Conservation (phyloP, 2,797 vertebrate genomes). For the Chelon labrosus region DNA sequence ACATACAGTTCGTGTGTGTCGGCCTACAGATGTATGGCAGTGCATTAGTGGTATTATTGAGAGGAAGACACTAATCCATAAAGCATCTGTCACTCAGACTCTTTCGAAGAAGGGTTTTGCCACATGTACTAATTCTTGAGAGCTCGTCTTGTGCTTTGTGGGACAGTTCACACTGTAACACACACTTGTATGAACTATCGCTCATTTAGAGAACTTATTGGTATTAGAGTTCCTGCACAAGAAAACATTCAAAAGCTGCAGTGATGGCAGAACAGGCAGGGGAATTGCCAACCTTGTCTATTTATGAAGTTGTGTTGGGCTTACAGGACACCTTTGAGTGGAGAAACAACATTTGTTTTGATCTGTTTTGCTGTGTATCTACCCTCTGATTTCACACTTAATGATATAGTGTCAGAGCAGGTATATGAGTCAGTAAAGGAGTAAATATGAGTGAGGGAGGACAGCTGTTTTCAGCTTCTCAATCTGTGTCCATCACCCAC, state of each 20-base stretch:
- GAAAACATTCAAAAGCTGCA: neutral
- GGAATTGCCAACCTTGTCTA: neutral
- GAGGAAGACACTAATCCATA: slow-evolving; percentile 56
- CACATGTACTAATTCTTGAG: slow-evolving; percentile 15
- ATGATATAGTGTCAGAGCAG: slow-evolving; percentile 38
- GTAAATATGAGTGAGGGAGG: slow-evolving; percentile 45
- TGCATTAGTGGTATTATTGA: slow-evolving; percentile 53
- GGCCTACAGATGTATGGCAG: slow-evolving; percentile 30
- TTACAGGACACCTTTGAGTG: neutral
- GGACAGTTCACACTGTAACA: neutral
- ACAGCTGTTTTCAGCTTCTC: slow-evolving; percentile 47
- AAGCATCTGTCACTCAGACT: slow-evolving; percentile 55
- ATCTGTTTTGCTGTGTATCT: slow-evolving; percentile 15
- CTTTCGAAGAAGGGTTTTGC: slow-evolving; percentile 40
- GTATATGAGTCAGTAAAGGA: slow-evolving; percentile 50
- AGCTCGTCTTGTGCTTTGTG: neutral
- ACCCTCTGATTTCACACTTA: slow-evolving; percentile 27
- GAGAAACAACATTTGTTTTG: slow-evolving; percentile 25
- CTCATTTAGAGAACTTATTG: neutral
- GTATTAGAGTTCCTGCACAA: neutral
- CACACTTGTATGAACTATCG: neutral
- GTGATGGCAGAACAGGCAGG: neutral
- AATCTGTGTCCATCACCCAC: slow-evolving; percentile 41
- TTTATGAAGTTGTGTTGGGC: neutral
- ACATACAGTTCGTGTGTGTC: slow-evolving; percentile 1